These are phyloP conservation scores for Ciconia maguari DNA, from an alignment of 2,113 vertebrate species.

Conservation along the genomic window DNA sequence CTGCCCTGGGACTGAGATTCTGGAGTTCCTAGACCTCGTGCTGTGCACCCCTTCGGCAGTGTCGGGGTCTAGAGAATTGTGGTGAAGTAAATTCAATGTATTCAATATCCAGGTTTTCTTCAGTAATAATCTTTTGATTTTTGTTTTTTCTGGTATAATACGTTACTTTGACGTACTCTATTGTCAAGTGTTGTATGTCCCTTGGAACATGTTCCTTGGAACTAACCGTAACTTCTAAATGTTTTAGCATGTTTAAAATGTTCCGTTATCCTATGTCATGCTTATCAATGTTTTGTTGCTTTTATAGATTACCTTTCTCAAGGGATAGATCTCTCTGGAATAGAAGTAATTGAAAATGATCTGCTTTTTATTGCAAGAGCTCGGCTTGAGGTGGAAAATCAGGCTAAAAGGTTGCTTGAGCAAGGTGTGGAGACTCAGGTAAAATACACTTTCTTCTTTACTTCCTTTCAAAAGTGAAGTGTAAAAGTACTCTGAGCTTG, in stretches of 20 bases:
- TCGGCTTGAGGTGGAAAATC: conserved; percentile 95
- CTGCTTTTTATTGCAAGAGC: conserved; percentile 94
- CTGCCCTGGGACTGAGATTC: background rate
- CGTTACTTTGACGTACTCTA: background rate
- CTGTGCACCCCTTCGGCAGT: background rate
- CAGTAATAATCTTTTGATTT: background rate
- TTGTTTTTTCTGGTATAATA: background rate
- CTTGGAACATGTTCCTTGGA: background rate
- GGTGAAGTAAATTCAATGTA: background rate
- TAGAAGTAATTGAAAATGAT: conserved; percentile 96
- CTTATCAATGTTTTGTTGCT: conserved; percentile 34
- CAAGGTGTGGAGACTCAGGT: conserved; percentile 98
- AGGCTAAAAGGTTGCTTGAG: conserved; percentile 92
- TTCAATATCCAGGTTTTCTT: background rate
- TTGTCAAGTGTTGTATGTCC: background rate
- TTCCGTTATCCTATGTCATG: background rate
- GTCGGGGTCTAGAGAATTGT: background rate
- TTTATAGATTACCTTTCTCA: conserved; percentile 94
- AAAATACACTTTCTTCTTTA: conserved; percentile 34
- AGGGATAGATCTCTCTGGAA: conserved; percentile 93
- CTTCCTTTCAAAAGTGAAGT: background rate
- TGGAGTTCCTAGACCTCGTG: background rate
- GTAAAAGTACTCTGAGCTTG: background rate
- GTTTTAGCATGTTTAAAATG: background rate
- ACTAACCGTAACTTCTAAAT: background rate